A percentile compares a stretch with the other conserved stretches of the same genome.
These are phyloP conservation scores for Panthera leo DNA, from an alignment of 2,113 vertebrate species.

Conservation along the genomic window DNA sequence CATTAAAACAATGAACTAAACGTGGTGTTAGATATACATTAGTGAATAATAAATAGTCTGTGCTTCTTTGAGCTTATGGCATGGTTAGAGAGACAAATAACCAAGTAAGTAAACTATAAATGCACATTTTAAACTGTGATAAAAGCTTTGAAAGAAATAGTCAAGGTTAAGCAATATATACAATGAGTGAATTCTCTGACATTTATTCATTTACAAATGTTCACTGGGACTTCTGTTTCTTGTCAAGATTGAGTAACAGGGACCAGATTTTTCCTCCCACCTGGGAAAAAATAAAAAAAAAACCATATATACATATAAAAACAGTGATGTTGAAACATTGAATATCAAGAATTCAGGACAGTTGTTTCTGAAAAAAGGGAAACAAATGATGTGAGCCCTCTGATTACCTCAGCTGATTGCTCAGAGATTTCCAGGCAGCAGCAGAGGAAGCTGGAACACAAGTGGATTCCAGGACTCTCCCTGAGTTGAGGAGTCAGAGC, in stretches of 20 bases:
- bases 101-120: background rate
- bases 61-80: background rate
- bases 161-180: background rate
- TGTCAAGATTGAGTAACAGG: background rate
- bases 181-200: background rate
- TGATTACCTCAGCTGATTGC: background rate
- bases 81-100: background rate
- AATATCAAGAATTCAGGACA: background rate
- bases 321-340: background rate
- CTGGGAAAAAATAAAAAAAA: background rate
- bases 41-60: background rate
- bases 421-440: background rate
- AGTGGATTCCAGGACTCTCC: background rate
- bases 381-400: background rate
- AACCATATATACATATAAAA: background rate
- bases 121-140: background rate
- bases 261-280: background rate
- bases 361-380: background rate
- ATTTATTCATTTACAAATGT: constrained; percentile 3
- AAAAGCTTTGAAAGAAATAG: background rate
- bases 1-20: background rate
- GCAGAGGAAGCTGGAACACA: no score
- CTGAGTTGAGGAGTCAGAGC: background rate
- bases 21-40: background rate
- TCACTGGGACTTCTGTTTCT: background rate